Conservation (phyloP, 1,140 invertebrate species). For the Spodoptera frugiperda region DNA sequence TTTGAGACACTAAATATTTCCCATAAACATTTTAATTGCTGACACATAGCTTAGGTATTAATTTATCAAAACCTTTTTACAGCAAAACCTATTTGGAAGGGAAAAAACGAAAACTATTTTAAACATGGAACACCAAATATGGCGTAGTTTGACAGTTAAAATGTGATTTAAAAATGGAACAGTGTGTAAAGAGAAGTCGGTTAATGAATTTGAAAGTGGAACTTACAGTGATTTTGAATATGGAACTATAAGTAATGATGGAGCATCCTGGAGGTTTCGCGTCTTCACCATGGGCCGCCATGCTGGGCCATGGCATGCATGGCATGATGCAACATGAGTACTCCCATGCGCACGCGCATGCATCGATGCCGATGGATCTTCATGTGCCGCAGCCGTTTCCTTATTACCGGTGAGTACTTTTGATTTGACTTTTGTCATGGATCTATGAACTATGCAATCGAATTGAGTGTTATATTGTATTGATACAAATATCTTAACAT, state of each 20-base stretch:
- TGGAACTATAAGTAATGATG: constrained; percentile 80
- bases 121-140: constrained; percentile 17
- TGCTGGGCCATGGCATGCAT: constrained; percentile 88
- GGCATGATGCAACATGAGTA: constrained; percentile 89
- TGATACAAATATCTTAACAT: background rate
- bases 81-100: constrained; percentile 6
- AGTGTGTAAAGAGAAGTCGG: constrained; percentile 47
- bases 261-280: constrained; percentile 90
- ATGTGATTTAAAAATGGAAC: constrained; percentile 21
- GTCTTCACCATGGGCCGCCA: constrained; percentile 90
- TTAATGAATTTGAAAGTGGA: constrained; percentile 53
- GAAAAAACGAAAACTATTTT: constrained; percentile 1
- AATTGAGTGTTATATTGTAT: background rate
- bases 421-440: too few species aligned
- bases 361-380: constrained; percentile 91
- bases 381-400: constrained; percentile 95
- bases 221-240: constrained; percentile 52
- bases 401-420: constrained; percentile 91
- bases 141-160: background rate
- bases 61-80: background rate
- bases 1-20: constrained; percentile 30
- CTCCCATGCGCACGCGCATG: constrained; percentile 85
- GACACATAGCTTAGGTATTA: background rate
- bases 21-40: constrained; percentile 17
- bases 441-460: too few species aligned